Conservation (phyloP, 2,113 vertebrate genomes). For the Geococcyx californianus region DNA sequence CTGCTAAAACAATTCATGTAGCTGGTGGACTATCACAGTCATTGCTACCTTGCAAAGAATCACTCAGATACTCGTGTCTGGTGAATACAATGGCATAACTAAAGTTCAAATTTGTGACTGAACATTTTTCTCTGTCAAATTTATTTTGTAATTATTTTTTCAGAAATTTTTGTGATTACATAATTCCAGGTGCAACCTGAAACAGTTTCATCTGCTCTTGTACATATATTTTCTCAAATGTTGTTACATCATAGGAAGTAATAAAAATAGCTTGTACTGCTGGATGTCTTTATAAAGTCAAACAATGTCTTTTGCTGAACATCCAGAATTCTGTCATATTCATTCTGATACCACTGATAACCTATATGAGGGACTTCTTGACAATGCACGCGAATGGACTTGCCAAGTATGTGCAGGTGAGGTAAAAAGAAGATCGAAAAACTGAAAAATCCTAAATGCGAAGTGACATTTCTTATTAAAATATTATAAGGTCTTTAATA, state of each 20-base stretch:
- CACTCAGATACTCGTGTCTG: neutral
- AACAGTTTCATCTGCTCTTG: neutral
- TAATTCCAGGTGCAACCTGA: neutral
- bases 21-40: neutral
- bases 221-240: neutral
- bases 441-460: fast-evolving
- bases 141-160: neutral
- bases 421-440: neutral
- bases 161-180: neutral
- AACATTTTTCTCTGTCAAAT: neutral
- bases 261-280: neutral
- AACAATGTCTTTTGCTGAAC: neutral
- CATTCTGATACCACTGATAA: neutral
- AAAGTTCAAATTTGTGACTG: neutral
- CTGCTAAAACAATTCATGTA: neutral
- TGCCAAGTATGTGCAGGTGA: neutral
- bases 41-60: neutral
- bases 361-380: neutral
- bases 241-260: fast-evolving
- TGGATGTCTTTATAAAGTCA: neutral
- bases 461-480: neutral
- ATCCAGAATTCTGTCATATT: neutral
- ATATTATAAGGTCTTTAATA: neutral
- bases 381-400: neutral
- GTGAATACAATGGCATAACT: neutral